A percentile compares a stretch with the other conserved stretches of the same genome.
phyloP scores from a whole-genome alignment of 2,797 vertebrate genomes.

The Bradypus variegatus region DNA sequence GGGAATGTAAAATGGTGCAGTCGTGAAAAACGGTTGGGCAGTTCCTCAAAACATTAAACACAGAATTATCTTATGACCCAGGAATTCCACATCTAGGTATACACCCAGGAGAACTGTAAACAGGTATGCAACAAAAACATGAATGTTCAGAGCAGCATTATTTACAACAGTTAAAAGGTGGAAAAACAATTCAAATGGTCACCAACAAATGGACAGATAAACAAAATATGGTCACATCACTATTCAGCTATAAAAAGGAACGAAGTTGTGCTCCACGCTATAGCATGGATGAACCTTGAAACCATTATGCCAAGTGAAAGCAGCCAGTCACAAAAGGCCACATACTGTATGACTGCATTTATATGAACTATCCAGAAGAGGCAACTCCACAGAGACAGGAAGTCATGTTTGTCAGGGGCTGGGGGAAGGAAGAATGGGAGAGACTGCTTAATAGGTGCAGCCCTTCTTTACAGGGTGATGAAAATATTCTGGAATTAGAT shows the following conservation, averaged over 20 bases:
- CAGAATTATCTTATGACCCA: neutral
- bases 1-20: neutral
- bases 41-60: neutral
- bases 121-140: neutral
- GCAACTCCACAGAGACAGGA: neutral
- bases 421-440: neutral
- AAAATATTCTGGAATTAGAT: slow-evolving; percentile 11
- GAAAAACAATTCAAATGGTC: neutral
- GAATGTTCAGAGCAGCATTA: neutral
- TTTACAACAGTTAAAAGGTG: neutral
- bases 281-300: neutral
- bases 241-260: neutral
- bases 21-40: neutral
- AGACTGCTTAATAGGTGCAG: neutral
- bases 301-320: neutral
- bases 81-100: neutral
- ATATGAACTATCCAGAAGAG: neutral
- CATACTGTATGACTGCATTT: neutral
- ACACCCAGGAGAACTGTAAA: neutral
- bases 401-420: neutral
- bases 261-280: neutral
- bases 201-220: neutral
- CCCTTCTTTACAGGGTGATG: neutral
- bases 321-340: neutral
- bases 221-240: neutral